Base-by-base conservation (phyloP, 2,888 invertebrate species). In the Ctena decussata region DNA sequence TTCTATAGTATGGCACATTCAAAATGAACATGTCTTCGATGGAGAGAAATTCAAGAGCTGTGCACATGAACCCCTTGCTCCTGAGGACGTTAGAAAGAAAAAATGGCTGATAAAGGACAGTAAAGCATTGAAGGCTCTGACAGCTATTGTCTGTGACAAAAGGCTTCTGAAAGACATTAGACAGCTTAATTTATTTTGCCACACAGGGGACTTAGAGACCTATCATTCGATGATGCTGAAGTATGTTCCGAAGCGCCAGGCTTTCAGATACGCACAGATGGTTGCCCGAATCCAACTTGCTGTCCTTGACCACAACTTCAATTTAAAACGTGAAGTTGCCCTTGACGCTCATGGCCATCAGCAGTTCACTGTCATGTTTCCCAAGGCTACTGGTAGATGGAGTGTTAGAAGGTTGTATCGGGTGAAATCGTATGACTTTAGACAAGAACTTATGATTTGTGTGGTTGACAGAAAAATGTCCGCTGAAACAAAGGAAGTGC, bases 101-200 rank as follows among this genome's bases (percentile, higher is more conserved):
- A 77, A 77, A 46, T 79, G 79, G 72, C 41, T 65, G 72, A 65
- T 39, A 44, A 32, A 72, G 30, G 73, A 74, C 8, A 71, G 72
- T 46, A 65, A 39, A 18, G 74, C 73, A 37, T 39, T 49, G 24
- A 44, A 80, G 46, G 80, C 80, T 6, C 24, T 80, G 24, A 21
- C 74, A 49, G 1, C 2, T 18, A 74, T 74, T 60, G 60, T 80
- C 3, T 60, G 32, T n/a, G 65, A 80, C 57, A 49, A 57, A 41
- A 21, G 60, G 15, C 32, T 41, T n/a, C 21, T 70, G 37, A 70
- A 70, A 21, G 70, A 70, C 41, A 41, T 70, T n/a, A n/a, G 70
- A 53, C 80, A 80, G n/a, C 35, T 80, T 15, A 77, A 69, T 70
- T 18, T 24, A 49, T 81, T 76, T 53, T 81, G 81, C 44, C 81